phyloP scores from a whole-genome alignment of 2,888 invertebrate species.

The Mesorhabditis sp. region DNA sequence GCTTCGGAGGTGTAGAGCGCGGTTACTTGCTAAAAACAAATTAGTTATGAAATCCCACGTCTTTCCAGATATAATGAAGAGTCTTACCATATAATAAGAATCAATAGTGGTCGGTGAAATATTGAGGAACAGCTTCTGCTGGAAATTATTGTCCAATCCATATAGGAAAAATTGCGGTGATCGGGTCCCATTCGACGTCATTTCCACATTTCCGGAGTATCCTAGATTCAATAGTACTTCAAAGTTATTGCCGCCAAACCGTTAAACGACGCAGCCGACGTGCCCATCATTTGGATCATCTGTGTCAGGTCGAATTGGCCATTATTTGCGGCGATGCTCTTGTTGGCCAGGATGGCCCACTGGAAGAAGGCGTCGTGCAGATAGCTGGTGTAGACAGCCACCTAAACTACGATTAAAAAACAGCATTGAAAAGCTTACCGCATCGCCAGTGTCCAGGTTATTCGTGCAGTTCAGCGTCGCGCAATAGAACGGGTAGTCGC shows the following conservation, averaged over 20 bases:
- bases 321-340: background rate
- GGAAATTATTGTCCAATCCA: slow-evolving; percentile 21
- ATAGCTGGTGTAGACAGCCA: slow-evolving; percentile 1
- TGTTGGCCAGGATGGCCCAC: background rate
- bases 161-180: slow-evolving; percentile 28
- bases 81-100: background rate
- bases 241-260: background rate
- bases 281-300: background rate
- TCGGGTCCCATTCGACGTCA: slow-evolving; percentile 28
- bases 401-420: background rate
- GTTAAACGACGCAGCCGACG: background rate
- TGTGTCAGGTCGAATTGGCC: background rate
- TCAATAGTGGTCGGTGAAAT: background rate
- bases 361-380: slow-evolving; percentile 4
- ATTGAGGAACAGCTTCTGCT: slow-evolving; percentile 28
- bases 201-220: slow-evolving; percentile 31
- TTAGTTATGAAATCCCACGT: background rate
- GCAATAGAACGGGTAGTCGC: slow-evolving; percentile 4
- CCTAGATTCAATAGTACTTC: slow-evolving; percentile 18
- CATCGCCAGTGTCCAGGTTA: background rate
- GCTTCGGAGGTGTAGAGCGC: background rate
- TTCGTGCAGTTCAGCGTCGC: slow-evolving; percentile 3
- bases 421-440: background rate
- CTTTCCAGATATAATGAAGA: too few relatives aligned
- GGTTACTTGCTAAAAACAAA: background rate